Base-by-base conservation (phyloP, 2,888 invertebrate species). In the Crepidodera aurea region DNA sequence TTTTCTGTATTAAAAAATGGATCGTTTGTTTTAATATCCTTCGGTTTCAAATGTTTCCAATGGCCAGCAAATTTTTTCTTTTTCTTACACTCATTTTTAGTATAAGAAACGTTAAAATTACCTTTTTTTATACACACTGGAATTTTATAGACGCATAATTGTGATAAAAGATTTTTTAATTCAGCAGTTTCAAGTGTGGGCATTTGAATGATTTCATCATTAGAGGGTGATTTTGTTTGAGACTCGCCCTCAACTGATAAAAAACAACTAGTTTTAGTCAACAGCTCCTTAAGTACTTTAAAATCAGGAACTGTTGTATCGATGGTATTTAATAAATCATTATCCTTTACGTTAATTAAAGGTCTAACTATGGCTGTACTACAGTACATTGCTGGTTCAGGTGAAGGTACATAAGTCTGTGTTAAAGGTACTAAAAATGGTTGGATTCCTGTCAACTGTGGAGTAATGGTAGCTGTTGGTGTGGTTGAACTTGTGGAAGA, bases 281-380 rank as follows among this genome's bases (percentile, higher is more conserved):
- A 16, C 12, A 42, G 18, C 12, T 51, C 19, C 29, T 54, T 54
- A 18, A 54, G 29, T n/a, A 54, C 5, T n/a, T n/a, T 29, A 12
- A 12, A 29, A 12, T 54, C 54, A n/a, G n/a, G 1, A 15, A 1
- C 16, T 8, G 29, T 12, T 8, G 18, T 12, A 54, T 54, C 1
- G 6, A 25, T 10, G 1, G 7, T n/a, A 19, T 29, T 44, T 29
- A 54, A 42, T 8, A 42, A 1, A 19, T 1, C 7, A 7, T 42
- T 27, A 7, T 54, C 42, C 4, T 5, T 32, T 18, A 54, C 12
- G 25, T 12, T 3, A 12, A 54, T 29, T 10, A 10, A 5, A 15
- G 54, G 54, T 12, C 12, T 29, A n/a, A 42, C 19, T 42, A 54
- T 12, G 4, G 29, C 1, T 1, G 29, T 44, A 19, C 40, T 53